Evolutionary conservation across 2,888 invertebrate species (phyloP).

Genomic region (Cheilosia variabilis): DNA sequence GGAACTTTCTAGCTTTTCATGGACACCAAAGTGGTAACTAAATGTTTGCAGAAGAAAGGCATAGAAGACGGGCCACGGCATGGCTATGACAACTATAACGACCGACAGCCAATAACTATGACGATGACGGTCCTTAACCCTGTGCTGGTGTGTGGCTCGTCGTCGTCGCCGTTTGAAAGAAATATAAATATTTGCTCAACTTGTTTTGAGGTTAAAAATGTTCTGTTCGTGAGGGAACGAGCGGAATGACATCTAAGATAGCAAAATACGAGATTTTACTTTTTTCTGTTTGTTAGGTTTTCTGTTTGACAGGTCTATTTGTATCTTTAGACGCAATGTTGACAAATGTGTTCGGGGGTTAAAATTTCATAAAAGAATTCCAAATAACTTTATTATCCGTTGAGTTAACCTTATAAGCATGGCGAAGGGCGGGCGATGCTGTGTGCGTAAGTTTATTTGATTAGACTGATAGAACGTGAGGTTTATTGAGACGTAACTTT

Average conservation of each 20-base stretch:
- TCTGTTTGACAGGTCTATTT: conserved; percentile 68
- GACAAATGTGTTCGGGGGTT: conserved; percentile 71
- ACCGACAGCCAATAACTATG: conserved; percentile 28
- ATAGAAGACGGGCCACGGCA: conserved; percentile 61
- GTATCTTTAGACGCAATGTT: conserved; percentile 71
- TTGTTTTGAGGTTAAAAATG: conserved; percentile 83
- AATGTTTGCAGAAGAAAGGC: conserved; percentile 65
- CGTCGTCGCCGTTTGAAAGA: conserved; percentile 47
- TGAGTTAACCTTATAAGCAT: conserved; percentile 68
- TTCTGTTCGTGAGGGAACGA: conserved; percentile 77
- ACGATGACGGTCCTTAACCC: conserved; percentile 77
- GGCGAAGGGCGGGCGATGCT: neutral
- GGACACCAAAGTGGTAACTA: conserved; percentile 55
- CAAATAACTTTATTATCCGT: conserved; percentile 74
- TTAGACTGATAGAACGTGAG: conserved; percentile 28
- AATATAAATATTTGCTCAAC: conserved; percentile 82
- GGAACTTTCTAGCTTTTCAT: conserved; percentile 73
- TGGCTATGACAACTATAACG: conserved; percentile 58
- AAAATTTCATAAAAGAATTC: conserved; percentile 67
- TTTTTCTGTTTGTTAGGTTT: conserved; percentile 7
- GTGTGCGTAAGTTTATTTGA: conserved; percentile 12
- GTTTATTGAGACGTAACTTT: conserved; percentile 59
- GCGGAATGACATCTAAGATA: conserved; percentile 69
- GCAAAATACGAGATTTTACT: conserved; percentile 62
- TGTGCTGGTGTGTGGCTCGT: conserved; percentile 49